These are phyloP conservation scores for Opisthograptis luteolata DNA, from an alignment of 2,888 invertebrate species.

Conservation along the genomic window DNA sequence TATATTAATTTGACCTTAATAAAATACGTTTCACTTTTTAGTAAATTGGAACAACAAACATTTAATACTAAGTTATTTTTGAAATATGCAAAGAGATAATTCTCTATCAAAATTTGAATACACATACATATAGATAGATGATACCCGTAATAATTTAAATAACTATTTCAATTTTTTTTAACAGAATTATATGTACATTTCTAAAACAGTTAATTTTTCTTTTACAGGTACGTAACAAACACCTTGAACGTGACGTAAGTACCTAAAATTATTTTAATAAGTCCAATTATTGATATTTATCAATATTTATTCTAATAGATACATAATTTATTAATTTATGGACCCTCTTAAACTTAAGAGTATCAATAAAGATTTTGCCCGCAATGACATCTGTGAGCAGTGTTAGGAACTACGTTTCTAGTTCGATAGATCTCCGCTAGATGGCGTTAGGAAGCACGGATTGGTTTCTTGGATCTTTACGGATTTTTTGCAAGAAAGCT, in stretches of 20 bases:
- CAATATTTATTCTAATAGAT: constrained; percentile 5
- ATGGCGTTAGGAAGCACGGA: constrained; percentile 48
- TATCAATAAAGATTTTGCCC: constrained; percentile 2
- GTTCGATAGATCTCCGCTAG: constrained; percentile 50
- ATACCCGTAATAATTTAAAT: too few species aligned
- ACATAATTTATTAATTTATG: constrained; percentile 46
- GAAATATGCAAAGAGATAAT: too few species aligned
- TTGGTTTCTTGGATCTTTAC: not conserved
- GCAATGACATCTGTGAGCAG: constrained; percentile 60
- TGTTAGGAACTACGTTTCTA: constrained; percentile 41
- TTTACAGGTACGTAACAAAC: constrained; percentile 61
- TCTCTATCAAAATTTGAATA: too few species aligned
- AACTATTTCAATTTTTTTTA: too few species aligned
- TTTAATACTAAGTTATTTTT: too few species aligned
- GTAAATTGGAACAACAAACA: too few species aligned
- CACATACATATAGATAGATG: too few species aligned
- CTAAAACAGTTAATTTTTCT: constrained; percentile 21
- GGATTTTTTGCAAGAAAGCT: too few species aligned
- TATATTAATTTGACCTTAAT: too few species aligned
- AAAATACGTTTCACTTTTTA: too few species aligned
- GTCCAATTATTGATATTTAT: constrained; percentile 18
- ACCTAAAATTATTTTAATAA: constrained; percentile 35
- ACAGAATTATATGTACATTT: too few species aligned
- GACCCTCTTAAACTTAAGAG: constrained; percentile 39
- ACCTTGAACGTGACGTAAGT: constrained; percentile 45